These are phyloP conservation scores for Orchesella cincta DNA, from an alignment of 1,140 invertebrate genomes.

Conservation along the genomic window DNA sequence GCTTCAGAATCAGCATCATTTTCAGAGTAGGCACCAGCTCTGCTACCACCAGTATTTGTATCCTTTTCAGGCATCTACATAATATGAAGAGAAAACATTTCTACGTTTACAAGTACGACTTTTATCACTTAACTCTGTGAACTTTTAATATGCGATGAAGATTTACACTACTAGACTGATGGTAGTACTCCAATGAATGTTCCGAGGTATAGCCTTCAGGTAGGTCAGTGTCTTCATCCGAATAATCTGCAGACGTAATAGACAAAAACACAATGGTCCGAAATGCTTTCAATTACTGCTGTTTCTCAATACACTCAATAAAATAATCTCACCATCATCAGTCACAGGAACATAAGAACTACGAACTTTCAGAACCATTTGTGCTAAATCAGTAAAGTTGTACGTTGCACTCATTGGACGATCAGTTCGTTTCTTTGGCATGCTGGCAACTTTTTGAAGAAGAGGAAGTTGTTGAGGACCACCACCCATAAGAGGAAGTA, in stretches of 20 bases:
- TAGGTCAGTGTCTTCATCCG: constrained; percentile 70
- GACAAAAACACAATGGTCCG: constrained; percentile 55
- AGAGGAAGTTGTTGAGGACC: constrained; percentile 18
- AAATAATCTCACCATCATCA: constrained; percentile 49
- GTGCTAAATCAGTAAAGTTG: constrained; percentile 92
- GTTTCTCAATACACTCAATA: constrained; percentile 24
- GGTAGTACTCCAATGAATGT: constrained; percentile 63
- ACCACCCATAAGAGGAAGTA: constrained; percentile 47
- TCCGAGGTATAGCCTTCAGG: constrained; percentile 83
- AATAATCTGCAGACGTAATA: no score
- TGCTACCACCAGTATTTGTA: background rate
- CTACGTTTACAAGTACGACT: background rate
- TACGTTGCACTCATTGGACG: constrained; percentile 61
- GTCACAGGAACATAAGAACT: constrained; percentile 54
- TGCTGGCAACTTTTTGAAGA: background rate
- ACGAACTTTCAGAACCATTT: constrained; percentile 90
- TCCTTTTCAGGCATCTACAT: background rate
- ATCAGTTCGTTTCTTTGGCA: constrained; percentile 37
- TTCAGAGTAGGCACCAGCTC: background rate
- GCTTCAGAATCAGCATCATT: constrained; percentile 21
- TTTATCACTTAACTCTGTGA: background rate
- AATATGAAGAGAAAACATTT: background rate
- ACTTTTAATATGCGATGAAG: background rate
- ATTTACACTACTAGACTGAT: background rate
- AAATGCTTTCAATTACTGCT: constrained; percentile 54